Percentiles rank a stretch among this genome's conserved stretches.
These are phyloP conservation scores for Chymomyza caudatula DNA, from an alignment of 2,888 invertebrate genomes.

Conservation along the genomic window DNA sequence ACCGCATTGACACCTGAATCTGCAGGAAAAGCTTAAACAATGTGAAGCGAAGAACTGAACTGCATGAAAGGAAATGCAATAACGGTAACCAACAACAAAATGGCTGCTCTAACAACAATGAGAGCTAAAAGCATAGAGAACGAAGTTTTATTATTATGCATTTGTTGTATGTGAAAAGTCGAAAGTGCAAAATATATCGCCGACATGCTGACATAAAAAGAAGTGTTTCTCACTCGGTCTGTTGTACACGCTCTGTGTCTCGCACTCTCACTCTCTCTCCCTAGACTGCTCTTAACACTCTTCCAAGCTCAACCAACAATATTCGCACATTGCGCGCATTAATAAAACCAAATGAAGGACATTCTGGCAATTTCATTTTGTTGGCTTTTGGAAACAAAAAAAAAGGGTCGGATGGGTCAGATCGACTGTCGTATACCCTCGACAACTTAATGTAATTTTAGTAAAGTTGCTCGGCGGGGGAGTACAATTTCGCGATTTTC, in stretches of 20 bases:
- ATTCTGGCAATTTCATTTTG: slow-evolving; percentile 31
- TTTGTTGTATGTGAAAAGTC: not conserved
- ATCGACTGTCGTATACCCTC: too few relatives aligned
- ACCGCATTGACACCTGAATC: not conserved
- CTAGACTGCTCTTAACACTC: not conserved
- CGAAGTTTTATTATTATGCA: not conserved
- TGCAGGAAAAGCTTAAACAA: too few relatives aligned
- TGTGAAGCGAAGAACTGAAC: not conserved
- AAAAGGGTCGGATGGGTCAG: too few relatives aligned
- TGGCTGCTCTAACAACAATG: not conserved
- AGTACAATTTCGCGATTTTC: too few relatives aligned
- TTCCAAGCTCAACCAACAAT: not conserved
- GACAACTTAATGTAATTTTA: too few relatives aligned
- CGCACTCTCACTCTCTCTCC: not conserved
- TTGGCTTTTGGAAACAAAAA: slow-evolving; percentile 8
- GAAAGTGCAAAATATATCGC: not conserved
- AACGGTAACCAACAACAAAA: not conserved
- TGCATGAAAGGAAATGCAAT: not conserved
- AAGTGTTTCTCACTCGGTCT: not conserved
- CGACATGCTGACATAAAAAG: not conserved
- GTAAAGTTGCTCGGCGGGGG: too few relatives aligned
- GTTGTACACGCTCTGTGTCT: not conserved
- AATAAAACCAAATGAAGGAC: slow-evolving; percentile 26
- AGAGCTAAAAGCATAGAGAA: not conserved
- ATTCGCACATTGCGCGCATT: slow-evolving; percentile 6